Evolutionary conservation across 92 coral and sea anemone species (phyloP).

Genomic region (Porites rus): DNA sequence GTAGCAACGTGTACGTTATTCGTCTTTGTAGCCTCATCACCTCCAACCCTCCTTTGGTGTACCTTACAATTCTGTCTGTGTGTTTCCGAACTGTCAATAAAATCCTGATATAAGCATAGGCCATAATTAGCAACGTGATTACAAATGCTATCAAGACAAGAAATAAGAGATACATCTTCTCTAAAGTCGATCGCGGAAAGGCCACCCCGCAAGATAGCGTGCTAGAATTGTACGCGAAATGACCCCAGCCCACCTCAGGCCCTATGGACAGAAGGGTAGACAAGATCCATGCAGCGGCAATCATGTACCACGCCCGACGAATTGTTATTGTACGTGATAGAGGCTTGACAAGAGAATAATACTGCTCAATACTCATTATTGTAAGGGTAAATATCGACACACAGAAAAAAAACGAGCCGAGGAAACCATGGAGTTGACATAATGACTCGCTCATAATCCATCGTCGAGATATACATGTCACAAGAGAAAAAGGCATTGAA

Average conservation of each 20-base stretch:
- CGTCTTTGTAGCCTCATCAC: conserved; percentile 87
- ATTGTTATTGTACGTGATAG: conserved; percentile 83
- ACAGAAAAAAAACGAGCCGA: conserved; percentile 90
- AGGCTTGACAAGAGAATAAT: conserved; percentile 83
- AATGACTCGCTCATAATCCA: conserved; percentile 83
- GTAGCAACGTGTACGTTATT: conserved; percentile 78
- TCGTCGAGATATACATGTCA: conserved; percentile 76
- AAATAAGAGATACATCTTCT: conserved; percentile 75
- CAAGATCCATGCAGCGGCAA: conserved; percentile 66
- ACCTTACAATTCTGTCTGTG: conserved; percentile 74
- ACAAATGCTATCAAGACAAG: conserved; percentile 79
- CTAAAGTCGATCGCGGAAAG: conserved; percentile 67
- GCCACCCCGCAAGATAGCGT: conserved; percentile 87
- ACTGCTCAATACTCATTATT: conserved; percentile 91
- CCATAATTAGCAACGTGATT: conserved; percentile 81
- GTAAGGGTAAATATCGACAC: conserved; percentile 85
- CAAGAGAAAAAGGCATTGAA: conserved; percentile 88
- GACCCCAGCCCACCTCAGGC: conserved; percentile 88
- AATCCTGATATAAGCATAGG: conserved; percentile 79
- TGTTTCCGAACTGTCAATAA: conserved; percentile 82
- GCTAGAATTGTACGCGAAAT: conserved; percentile 83
- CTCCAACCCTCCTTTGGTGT: conserved; percentile 76
- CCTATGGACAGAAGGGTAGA: conserved; percentile 75
- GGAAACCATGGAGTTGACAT: conserved; percentile 87
- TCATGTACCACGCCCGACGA: conserved; percentile 83